Base-by-base conservation (phyloP, 2,888 invertebrate genomes). In the Bibio marci region DNA sequence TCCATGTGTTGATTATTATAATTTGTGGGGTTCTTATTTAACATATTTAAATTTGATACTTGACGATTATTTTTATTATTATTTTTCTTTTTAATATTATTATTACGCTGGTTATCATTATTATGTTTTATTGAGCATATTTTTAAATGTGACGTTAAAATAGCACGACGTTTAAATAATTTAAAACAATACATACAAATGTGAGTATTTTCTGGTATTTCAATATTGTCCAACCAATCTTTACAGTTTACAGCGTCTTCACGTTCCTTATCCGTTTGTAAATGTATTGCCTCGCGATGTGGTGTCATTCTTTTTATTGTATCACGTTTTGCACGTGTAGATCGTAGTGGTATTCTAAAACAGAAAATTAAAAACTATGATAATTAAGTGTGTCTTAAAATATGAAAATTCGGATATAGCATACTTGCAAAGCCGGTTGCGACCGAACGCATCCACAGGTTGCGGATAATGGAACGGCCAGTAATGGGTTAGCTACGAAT, bases 131-230 rank as follows among this genome's bases (percentile, higher is more conserved):
- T 10, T 22, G 64, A 66, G 55, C 80, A 82, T 40, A 72, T 73
- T 52, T 75, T 70, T 30, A 75, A 67, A 60, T 81, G 82, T 15
- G 80, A 73, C 6, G 72, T 70, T 4, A 81, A 62, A 3, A 80
- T 80, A 12, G 79, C 80, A 46, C 73, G 73, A 1, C 79, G 67
- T 52, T 80, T 80, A 52, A 81, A 81, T 41, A 70, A 65, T 46
- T 76, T 73, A 0, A 76, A 76, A 55, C 82, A 82, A 73, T 55
- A 57, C 14, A 49, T 49, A 46, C 61, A 53, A 68, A 73, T 52
- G 48, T 77, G 60, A 35, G 73, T 52, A 46, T 70, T 71, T 11
- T 68, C 64, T 48, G 71, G 71, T 8, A 66, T 64, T 50, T 78
- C 76, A 48, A 77, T 64, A 54, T 74, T 74, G 44, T 73, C 70